Evolutionary conservation across 2,113 vertebrate genomes (phyloP).

Genomic region (Xiphophorus hellerii): DNA sequence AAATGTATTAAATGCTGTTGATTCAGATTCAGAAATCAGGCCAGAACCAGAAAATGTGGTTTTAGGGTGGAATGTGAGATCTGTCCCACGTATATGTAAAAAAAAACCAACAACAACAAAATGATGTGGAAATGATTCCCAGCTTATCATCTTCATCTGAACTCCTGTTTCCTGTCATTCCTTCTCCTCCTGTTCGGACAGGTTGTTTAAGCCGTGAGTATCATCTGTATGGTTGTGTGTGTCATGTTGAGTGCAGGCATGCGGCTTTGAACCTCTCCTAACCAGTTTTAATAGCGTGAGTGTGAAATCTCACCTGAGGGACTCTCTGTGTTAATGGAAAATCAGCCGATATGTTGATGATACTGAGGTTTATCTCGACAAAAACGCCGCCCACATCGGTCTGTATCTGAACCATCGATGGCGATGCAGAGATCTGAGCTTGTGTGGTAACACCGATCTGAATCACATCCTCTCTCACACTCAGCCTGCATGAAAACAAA

Average conservation of each 20-base stretch:
- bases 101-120: not conserved
- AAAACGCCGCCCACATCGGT: constrained; percentile 5
- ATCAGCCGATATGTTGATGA: not conserved
- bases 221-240: not conserved
- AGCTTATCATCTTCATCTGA: constrained; percentile 7
- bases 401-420: constrained; percentile 12
- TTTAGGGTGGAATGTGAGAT: not conserved
- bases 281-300: not conserved
- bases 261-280: not conserved
- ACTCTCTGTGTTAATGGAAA: constrained; percentile 1
- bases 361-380: constrained; percentile 15
- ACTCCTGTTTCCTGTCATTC: constrained; percentile 21
- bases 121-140: not conserved
- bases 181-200: constrained; percentile 40
- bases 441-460: too few species aligned
- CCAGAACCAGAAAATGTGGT: not conserved
- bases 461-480: constrained; percentile 15
- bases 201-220: constrained; percentile 73
- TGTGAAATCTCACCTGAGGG: constrained; percentile 8
- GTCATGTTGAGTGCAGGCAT: constrained; percentile 16
- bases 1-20: not conserved
- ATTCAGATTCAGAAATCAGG: not conserved
- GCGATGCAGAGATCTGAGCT: not conserved
- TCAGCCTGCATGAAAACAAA: constrained; percentile 8
- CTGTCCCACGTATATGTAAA: not conserved